Conservation (phyloP, 2,888 invertebrate genomes). For the Bimastos eiseni region DNA sequence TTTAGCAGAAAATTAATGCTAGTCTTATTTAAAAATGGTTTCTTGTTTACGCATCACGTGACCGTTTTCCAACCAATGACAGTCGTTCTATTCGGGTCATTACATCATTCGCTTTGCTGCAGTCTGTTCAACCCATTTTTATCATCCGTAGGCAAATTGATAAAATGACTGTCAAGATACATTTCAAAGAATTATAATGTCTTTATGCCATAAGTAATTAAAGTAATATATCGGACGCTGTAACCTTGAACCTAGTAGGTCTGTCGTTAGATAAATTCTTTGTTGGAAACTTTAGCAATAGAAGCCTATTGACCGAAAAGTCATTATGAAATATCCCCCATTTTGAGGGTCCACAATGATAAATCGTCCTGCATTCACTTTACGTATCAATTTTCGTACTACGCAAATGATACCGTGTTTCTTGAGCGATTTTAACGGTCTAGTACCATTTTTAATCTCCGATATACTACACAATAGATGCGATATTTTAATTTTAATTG, state of each 20-base stretch:
- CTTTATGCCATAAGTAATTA: neutral
- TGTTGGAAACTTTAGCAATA: neutral
- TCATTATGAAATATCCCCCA: neutral
- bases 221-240: neutral
- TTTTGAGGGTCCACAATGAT: neutral
- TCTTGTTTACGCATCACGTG: neutral
- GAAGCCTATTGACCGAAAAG: neutral
- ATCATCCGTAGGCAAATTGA: neutral
- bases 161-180: neutral
- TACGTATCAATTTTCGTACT: neutral
- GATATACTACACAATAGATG: neutral
- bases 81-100: too few species aligned
- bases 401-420: neutral
- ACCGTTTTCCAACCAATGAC: neutral
- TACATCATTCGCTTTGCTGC: neutral
- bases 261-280: neutral
- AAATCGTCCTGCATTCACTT: neutral
- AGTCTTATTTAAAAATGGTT: neutral
- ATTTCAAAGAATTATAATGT: neutral
- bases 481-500: neutral
- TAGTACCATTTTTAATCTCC: neutral
- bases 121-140: neutral
- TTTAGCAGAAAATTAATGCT: neutral
- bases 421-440: neutral
- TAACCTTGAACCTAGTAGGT: neutral